Percentiles rank a stretch among this genome's conserved stretches.
phyloP scores from a whole-genome alignment of 2,888 invertebrate species.

The Cenopis cana region DNA sequence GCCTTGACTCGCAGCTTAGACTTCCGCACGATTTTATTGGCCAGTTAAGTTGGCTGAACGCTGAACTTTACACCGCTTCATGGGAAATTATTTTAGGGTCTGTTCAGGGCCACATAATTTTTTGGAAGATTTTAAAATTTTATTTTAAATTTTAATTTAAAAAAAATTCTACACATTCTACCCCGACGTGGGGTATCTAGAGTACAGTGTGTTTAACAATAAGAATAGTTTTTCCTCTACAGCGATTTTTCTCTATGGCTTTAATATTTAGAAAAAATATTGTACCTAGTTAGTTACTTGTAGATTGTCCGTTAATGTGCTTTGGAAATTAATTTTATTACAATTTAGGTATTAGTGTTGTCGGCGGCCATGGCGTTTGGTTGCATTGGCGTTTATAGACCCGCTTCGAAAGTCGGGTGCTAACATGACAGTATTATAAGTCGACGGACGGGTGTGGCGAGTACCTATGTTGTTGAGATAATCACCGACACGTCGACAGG shows the following conservation, averaged over 20 bases:
- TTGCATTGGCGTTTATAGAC: conserved; percentile 19
- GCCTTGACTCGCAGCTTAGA: conserved; percentile 13
- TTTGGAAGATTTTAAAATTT: too few species aligned
- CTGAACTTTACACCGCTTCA: neutral
- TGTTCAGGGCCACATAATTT: too few species aligned
- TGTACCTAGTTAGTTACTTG: too few species aligned
- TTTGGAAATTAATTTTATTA: too few species aligned
- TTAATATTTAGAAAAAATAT: too few species aligned
- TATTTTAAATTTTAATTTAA: too few species aligned
- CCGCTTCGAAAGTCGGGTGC: conserved; percentile 39
- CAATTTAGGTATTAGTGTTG: conserved; percentile 38
- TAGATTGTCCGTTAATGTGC: conserved; percentile 10
- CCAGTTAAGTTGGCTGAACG: neutral
- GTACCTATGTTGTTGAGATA: conserved; percentile 1
- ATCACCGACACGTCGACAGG: conserved; percentile 29
- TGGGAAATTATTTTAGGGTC: conserved; percentile 12
- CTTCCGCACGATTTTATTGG: conserved; percentile 36
- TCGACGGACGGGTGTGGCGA: conserved; percentile 46
- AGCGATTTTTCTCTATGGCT: too few species aligned
- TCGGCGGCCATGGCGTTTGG: conserved; percentile 45
- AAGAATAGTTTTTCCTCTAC: too few species aligned
- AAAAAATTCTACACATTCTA: too few species aligned
- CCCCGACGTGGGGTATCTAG: too few species aligned
- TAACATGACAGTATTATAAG: conserved; percentile 37
- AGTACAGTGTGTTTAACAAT: too few species aligned